These are phyloP conservation scores for Caenorhabditis doughertyi DNA, from an alignment of 2,888 invertebrate species.

Conservation along the genomic window DNA sequence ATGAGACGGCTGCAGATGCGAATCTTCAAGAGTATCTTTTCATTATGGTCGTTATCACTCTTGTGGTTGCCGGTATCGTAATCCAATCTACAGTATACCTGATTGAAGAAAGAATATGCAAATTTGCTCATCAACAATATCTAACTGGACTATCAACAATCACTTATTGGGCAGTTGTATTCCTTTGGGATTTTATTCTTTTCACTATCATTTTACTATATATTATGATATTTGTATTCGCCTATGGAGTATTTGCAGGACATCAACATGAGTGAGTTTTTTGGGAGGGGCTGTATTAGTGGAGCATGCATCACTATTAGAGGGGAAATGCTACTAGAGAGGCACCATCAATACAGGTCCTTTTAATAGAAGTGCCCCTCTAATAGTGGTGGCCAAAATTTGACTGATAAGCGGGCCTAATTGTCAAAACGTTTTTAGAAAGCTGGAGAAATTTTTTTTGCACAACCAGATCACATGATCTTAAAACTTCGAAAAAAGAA, in stretches of 20 bases:
- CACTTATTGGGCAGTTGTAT: slow-evolving; percentile 72
- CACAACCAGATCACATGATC: no score
- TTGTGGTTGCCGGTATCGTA: slow-evolving; percentile 17
- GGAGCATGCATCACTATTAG: no score
- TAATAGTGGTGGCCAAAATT: no score
- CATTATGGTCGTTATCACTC: neutral
- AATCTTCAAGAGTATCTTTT: neutral
- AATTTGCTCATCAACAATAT: slow-evolving; percentile 76
- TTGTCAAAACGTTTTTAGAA: no score
- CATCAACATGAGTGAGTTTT: slow-evolving; percentile 29
- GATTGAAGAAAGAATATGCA: slow-evolving; percentile 70
- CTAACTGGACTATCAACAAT: slow-evolving; percentile 73
- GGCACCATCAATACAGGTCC: no score
- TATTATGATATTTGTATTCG: slow-evolving; percentile 7
- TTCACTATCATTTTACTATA: slow-evolving; percentile 20
- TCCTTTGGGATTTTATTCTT: slow-evolving; percentile 37
- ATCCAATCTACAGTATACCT: slow-evolving; percentile 65
- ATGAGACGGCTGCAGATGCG: neutral
- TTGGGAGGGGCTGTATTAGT: no score
- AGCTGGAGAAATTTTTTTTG: no score
- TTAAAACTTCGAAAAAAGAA: no score
- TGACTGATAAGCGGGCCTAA: no score
- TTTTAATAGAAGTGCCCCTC: no score
- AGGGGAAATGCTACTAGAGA: no score
- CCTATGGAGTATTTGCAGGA: slow-evolving; percentile 10